Base-by-base conservation (phyloP, 2,113 vertebrate genomes). In the Malurus alboscapulatus region DNA sequence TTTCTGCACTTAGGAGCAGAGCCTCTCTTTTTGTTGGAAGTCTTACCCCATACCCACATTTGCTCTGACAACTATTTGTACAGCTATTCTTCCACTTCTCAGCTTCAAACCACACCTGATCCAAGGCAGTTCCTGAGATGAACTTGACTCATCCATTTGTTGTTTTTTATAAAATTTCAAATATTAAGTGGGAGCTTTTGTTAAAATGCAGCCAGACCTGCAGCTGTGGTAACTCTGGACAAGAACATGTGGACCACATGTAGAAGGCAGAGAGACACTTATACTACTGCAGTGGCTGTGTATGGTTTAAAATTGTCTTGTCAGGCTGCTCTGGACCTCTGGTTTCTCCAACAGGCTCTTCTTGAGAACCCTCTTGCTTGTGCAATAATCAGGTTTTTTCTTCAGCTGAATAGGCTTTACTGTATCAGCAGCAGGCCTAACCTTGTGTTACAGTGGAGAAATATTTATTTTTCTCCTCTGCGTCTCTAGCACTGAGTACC, bases 11-110 rank as follows among this genome's bases (percentile, higher is more conserved):
- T 20, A 24, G 14, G 34, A 53, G 44, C 44, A 58, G 9, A 29
- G 2, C 2, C 4, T 16, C 3, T 67, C 32, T 45, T 62, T 34
- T 45, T 62, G 20, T 12, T 0, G 0, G 4, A 18, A 58, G 5
- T 29, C 22, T 54, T 87, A 10, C 17, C 87, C 17, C 36, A 67
- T 78, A 51, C 0, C 12, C 40, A 17, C 9, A 14, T 51, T 58
- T 84, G 14, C 44, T 72, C 45, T 57, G 38, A 32, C 8, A 75
- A 18, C 4, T 34, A 83, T 61, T 79, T 58, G 7, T 7, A 11
- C 26, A 66, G 36, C 12, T 65, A 8, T 68, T 44, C 48, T 67
- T 82, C 40, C 2, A 16, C 15, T 51, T 62, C 15, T 66, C 40
- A 66, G 2, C 4, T 26, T 65, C 57, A 3, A 61, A 21, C 22